Conservation (phyloP, 2,113 vertebrate species). For the Stercorarius parasiticus region DNA sequence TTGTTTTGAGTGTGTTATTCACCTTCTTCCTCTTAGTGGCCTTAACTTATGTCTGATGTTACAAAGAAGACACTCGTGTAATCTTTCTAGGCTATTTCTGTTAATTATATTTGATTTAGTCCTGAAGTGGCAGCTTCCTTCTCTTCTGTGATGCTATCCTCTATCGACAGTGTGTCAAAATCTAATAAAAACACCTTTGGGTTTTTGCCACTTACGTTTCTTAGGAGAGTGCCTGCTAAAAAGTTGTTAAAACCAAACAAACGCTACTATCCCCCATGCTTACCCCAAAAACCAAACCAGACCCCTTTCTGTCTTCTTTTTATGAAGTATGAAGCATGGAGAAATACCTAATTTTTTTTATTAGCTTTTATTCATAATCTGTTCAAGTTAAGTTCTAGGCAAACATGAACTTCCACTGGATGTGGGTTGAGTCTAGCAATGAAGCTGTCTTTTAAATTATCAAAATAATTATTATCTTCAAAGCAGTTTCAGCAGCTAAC, state of each 20-base stretch:
- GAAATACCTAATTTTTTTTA: not conserved
- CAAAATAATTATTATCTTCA: not conserved
- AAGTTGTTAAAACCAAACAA: not conserved
- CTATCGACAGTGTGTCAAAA: not conserved
- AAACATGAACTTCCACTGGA: not conserved
- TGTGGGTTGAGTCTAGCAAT: not conserved
- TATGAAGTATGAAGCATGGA: not conserved
- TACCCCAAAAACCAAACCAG: not conserved
- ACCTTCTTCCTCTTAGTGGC: not conserved
- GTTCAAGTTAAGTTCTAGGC: not conserved
- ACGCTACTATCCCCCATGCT: too few relatives aligned
- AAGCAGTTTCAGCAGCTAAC: not conserved
- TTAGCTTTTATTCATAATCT: not conserved
- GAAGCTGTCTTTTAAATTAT: not conserved
- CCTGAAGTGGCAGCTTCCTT: not conserved
- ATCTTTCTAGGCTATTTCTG: not conserved
- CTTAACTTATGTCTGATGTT: not conserved
- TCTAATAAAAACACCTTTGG: too few relatives aligned
- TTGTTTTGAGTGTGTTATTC: not conserved
- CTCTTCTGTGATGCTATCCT: not conserved
- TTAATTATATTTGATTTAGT: not conserved
- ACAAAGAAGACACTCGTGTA: not conserved
- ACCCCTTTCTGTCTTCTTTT: not conserved
- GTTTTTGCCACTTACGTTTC: not conserved
- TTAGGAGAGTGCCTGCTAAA: not conserved